Evolutionary conservation across 2,888 invertebrate species (phyloP), one percentile per base, ranked within the genome.

Genomic region (Hydropsyche betteni): DNA sequence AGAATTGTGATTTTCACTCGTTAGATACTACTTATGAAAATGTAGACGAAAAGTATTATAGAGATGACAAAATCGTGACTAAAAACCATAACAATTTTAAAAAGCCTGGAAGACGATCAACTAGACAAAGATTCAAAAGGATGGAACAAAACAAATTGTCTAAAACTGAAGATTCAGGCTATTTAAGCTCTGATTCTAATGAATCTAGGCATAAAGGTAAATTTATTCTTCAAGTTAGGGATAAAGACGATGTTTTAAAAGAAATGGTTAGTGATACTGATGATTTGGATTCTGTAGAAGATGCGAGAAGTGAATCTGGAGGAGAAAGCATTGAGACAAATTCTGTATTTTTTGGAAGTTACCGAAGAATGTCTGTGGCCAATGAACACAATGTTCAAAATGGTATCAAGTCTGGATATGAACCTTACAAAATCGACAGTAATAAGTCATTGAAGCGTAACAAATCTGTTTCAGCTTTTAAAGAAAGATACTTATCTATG

Each of bases 261-360:
- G 80, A 83, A 72, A 83, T 89, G 80, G 85, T 89, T 80, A 88
- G 91, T 76, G 89, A 91, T 80, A 90, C 93, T 79, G 93, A 90
- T 81, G 93, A 94, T 24, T 91, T 93, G 75, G 94, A 94, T 82
- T 93, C 92, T 36, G 86, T 92, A 73, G 91, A 91, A 68, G 94
- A 94, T 80, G 94, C 92, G 8, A 90, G 92, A 79, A 94, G 94
- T 82, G 95, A 95, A 83, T 95, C 94, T 34, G 95, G 95, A 0
- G 95, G 93, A 1, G 95, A 95, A 82, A 95, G 94, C 84, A 89
- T 94, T 2, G 95, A 94, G 81, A 95, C 95, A 0, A 94, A 95
- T 84, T 95, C 94, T 10, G 94, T 95, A 10, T 93, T 94, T 82
- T 94, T 94, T 81, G 94, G 93, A 5, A 92, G 92, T 82, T 90